A percentile compares a stretch with the other conserved stretches of the same genome.
phyloP scores from a whole-genome alignment of 2,797 vertebrate genomes.

The Scyliorhinus canicula region DNA sequence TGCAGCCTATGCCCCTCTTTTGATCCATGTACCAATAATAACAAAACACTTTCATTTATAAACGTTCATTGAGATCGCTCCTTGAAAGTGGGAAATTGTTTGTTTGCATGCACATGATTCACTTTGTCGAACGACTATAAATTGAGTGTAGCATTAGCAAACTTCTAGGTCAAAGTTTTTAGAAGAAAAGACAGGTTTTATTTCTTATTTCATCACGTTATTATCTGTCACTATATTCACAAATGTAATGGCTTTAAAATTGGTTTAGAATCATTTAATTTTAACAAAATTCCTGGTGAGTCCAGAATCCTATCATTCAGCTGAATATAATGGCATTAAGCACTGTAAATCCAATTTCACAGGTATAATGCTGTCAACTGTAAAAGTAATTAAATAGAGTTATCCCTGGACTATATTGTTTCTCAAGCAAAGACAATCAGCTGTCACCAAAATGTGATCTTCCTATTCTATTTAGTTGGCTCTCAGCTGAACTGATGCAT shows the following conservation, averaged over 20 bases:
- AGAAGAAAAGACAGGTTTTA: neutral
- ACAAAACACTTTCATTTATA: no score
- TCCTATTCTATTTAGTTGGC: neutral
- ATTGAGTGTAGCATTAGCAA: neutral
- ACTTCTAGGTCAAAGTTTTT: neutral
- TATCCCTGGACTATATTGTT: neutral
- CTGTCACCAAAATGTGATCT: slow-evolving; percentile 10
- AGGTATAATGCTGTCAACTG: slow-evolving; percentile 46
- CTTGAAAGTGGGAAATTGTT: neutral
- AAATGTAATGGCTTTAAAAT: slow-evolving; percentile 9
- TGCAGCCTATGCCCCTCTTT: neutral
- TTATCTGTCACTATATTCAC: neutral
- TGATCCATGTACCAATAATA: neutral
- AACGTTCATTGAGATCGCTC: neutral
- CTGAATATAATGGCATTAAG: slow-evolving; percentile 42
- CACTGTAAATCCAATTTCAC: slow-evolving; percentile 50
- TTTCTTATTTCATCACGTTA: neutral
- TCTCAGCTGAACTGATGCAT: neutral
- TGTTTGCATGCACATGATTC: neutral
- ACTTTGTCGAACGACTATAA: neutral
- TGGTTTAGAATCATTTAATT: slow-evolving; percentile 4
- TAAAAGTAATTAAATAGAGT: slow-evolving; percentile 48
- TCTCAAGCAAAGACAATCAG: slow-evolving; percentile 23
- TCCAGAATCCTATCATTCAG: slow-evolving; percentile 9
- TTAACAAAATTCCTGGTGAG: slow-evolving; percentile 16